Evolutionary conservation across 2,113 vertebrate species (phyloP), one percentile per base, ranked within the genome.

Genomic region (Empidonax traillii): DNA sequence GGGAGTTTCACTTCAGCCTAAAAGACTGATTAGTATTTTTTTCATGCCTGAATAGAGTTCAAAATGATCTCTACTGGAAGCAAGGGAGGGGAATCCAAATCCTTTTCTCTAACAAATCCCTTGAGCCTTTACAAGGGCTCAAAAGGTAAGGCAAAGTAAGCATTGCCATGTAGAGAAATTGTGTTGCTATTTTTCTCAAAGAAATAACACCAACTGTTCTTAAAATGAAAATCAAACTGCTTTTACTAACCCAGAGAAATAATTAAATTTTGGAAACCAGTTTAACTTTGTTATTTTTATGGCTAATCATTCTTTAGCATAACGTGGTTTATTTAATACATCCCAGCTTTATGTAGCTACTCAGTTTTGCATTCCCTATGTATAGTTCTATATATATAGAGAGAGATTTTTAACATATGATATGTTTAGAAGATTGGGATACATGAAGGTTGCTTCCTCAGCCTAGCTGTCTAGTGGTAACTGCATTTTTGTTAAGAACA

Each of bases 11-110:
- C 47, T 91, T 51, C 55, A 28, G 39, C 78, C 44, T 89, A 56
- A 90, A 88, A 92, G 52, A 90, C 76, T 93, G 88, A 94, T 96
- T 92, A 95, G 73, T 95, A 95, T 93, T 94, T 95, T 61, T 90
- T 96, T 94, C 85, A 93, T 86, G 90, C 44, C 65, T 89, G 68
- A 92, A 90, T 53, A 2, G 2, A 92, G 85, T 89, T 96, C 68
- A 94, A 85, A 96, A 96, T 84, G 0, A 81, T 95, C 68, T 81
- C 79, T 88, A 72, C 76, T 71, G 77, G 56, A 94, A 94, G 83
- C 8, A 75, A 90, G 44, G 63, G 46, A 93, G 43, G 43, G 22
- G 59, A 95, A 86, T 86, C 55, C 63, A 81, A 59, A 77, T 59
- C 59, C 59, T 92, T 83, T 88, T 47, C 74, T 62, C 46, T 88